These are phyloP conservation scores for Seriola aureovittata DNA, from an alignment of 2,113 vertebrate genomes.

Conservation along the genomic window DNA sequence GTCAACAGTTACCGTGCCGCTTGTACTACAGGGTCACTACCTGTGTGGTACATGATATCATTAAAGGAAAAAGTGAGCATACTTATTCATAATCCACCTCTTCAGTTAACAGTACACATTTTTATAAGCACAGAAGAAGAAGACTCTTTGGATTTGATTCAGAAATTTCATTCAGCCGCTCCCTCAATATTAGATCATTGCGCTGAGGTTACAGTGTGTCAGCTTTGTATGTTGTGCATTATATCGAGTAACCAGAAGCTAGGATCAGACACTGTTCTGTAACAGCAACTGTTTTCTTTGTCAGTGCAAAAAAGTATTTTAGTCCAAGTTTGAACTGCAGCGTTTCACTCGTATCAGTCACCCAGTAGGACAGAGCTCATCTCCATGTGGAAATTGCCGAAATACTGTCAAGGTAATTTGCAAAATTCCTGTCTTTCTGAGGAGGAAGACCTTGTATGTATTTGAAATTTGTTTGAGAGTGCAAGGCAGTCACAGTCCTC, in stretches of 20 bases:
- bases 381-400: slow-evolving; percentile 33
- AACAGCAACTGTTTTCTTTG: background rate
- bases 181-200: no score
- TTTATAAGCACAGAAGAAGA: background rate
- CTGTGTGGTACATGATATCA: no score
- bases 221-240: background rate
- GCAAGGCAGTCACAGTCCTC: slow-evolving; percentile 4
- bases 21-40: background rate
- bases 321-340: slow-evolving; percentile 12
- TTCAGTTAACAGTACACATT: background rate
- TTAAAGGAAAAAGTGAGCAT: no score
- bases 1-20: background rate
- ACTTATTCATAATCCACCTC: no score
- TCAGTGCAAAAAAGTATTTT: background rate
- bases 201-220: background rate
- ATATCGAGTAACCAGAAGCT: background rate
- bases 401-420: slow-evolving; percentile 38
- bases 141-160: background rate
- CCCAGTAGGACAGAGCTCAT: slow-evolving; percentile 28
- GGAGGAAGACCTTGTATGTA: slow-evolving; percentile 4
- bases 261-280: background rate
- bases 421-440: slow-evolving; percentile 13
- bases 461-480: slow-evolving; percentile 24
- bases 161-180: background rate
- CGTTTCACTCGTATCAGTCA: slow-evolving; percentile 14